Base-by-base conservation (phyloP, 2,113 vertebrate species). In the Muntiacus reevesi region DNA sequence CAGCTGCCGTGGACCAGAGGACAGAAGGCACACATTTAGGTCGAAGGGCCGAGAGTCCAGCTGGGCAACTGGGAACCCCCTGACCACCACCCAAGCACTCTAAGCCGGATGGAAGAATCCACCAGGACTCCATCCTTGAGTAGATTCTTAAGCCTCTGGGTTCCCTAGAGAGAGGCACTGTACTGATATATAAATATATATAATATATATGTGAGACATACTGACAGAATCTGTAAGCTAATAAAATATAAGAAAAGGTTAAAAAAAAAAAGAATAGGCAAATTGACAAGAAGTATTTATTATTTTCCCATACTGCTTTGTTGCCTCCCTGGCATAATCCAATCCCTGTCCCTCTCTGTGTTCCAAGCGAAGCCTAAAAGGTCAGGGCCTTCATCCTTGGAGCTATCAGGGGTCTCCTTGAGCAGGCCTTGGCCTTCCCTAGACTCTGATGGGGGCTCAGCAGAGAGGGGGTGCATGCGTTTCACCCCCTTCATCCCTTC, bases 201-300 rank as follows among this genome's bases (percentile, higher is more conserved):
- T 98, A 98, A 98, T 98, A 98, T 98, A 98, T 97, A 98, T 96
- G 96, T 81, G 92, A 99, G 98, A 98, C 99, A 98, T 99, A 99
- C 99, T 98, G 99, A 98, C 97, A 98, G 99, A 98, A 98, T 99
- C 98, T 99, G 99, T 99, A 99, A 99, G 99, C 99, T 99, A 99
- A 99, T 95, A 89, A 99, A 98, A 99, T 98, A 99, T 97, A 99
- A 98, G 98, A 98, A 99, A 98, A 99, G 99, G 89, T 96, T 57
- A 95, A 96, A 97, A 98, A 95, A n/a, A 95, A 95, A 94, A 97
- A 96, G 91, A 97, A 79, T 97, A 98, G 98, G 99, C 99, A 99
- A 98, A 99, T 99, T 99, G 99, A 99, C 99, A 98, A 89, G 98
- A 99, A 99, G 99, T 99, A 99, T 99, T 99, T 99, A 99, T 99